phyloP scores from a whole-genome alignment of 2,113 vertebrate species.

The Machaerirhynchus nigripectus region DNA sequence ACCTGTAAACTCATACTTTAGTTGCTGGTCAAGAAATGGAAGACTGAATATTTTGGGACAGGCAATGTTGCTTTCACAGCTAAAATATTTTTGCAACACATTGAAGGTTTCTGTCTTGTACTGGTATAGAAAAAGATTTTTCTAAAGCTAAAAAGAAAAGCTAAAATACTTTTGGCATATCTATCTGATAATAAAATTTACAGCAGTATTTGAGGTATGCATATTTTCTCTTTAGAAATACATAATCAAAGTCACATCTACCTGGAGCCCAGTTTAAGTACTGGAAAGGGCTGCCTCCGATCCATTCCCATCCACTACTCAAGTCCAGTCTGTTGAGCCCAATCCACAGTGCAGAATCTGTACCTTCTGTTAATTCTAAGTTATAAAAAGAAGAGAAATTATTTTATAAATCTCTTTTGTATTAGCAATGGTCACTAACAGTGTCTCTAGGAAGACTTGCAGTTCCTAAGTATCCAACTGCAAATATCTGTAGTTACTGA shows the following conservation, averaged over 20 bases:
- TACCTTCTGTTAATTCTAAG: slow-evolving; percentile 75
- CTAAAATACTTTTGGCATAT: not conserved
- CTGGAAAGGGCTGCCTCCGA: slow-evolving; percentile 82
- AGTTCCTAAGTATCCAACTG: not conserved
- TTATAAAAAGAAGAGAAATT: not conserved
- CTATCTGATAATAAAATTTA: not conserved
- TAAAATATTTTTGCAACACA: not conserved
- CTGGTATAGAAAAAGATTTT: not conserved
- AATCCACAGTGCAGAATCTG: slow-evolving; percentile 83
- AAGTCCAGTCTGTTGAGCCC: slow-evolving; percentile 89
- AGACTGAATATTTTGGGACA: not conserved
- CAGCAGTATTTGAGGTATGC: not conserved
- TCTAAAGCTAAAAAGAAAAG: not conserved
- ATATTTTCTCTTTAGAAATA: not conserved
- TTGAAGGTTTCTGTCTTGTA: not conserved
- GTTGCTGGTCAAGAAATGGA: not conserved
- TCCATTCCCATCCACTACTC: slow-evolving; percentile 91
- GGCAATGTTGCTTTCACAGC: not conserved
- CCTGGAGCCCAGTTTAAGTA: slow-evolving; percentile 95
- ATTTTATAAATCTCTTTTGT: not conserved
- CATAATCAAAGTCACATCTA: slow-evolving; percentile 40
- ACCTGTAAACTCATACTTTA: not conserved
- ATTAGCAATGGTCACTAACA: not conserved
- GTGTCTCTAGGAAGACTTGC: not conserved
- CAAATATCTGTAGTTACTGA: not conserved